Evolutionary conservation across 2,888 invertebrate species (phyloP), one percentile per base, ranked within the genome.

Genomic region (Iphiclides podalirius): DNA sequence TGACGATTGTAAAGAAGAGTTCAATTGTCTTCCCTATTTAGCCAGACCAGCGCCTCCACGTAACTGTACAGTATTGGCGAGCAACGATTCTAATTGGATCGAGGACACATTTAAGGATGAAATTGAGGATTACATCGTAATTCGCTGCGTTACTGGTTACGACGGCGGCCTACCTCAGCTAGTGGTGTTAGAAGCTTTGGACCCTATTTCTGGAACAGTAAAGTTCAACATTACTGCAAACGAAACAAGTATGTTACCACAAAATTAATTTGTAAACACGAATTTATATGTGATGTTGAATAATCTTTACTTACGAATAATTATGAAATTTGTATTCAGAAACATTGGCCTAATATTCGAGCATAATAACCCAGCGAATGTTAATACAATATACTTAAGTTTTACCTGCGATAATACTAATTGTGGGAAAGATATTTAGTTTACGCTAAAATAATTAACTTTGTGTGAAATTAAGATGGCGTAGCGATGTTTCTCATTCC

Each of bases 141-240:
- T 97, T 39, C 94, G 95, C 61, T 97, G 97, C 71, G 92, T 94
- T 55, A 91, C 95, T 0, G 97, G 96, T 0, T 96, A 96, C 72
- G 96, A 97, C 71, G 96, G 96, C 0, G 97, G 97, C 3, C 90
- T 97, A 46, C 94, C 95, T 16, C 97, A 97, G 75, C 90, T 93
- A 55, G 96, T 96, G 68, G 91, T 94, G 35, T 79, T 97, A 36
- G 96, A 97, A 75, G 96, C 95, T 15, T 91, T 94, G 71, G 95
- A 96, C 66, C 91, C 93, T 0, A 80, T 89, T 51, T 93, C 91
- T 28, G 94, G 93, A 63, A 90, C 90, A 47, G 79, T 94, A 52
- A 85, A 93, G 41, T 90, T 95, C 53, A 96, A 95, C 70, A 90
- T 94, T 49, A 93, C 93, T 57, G 93, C 94, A 63, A 85, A 88